Evolutionary conservation across 2,888 invertebrate species (phyloP).

Genomic region (Agrilus biguttatus): DNA sequence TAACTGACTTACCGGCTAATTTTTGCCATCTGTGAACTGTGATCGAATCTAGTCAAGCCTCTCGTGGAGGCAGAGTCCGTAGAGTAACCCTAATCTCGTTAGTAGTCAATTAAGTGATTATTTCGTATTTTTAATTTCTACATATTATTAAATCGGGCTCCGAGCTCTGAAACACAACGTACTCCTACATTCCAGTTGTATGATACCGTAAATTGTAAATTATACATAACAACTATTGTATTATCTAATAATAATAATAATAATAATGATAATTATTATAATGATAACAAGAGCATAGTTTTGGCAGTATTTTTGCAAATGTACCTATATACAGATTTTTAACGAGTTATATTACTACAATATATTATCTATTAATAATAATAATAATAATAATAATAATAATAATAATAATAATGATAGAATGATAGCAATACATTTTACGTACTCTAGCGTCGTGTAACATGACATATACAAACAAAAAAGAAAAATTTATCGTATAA

Average conservation of each 20-base stretch:
- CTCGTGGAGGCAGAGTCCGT: no score
- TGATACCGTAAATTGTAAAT: no score
- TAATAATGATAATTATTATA: no score
- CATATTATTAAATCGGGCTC: background rate
- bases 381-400: background rate
- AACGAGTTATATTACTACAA: conserved; percentile 14
- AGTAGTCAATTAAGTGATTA: conserved; percentile 10
- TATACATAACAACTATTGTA: no score
- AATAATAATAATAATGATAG: background rate
- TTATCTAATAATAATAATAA: no score
- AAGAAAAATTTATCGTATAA: no score
- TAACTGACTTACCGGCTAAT: no score
- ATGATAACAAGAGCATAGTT: conserved; percentile 22
- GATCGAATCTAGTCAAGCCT: background rate
- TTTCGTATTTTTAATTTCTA: conserved; percentile 1
- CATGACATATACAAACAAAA: no score
- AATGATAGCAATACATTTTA: background rate
- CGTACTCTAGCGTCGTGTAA: background rate
- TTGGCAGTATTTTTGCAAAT: conserved; percentile 34
- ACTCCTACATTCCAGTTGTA: no score
- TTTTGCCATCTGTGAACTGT: no score
- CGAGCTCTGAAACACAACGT: no score
- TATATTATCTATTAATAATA: conserved; percentile 4
- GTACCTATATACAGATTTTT: conserved; percentile 18
- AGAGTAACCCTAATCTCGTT: conserved; percentile 16